phyloP scores from a whole-genome alignment of 2,113 vertebrate genomes.

The Nannospalax galili region DNA sequence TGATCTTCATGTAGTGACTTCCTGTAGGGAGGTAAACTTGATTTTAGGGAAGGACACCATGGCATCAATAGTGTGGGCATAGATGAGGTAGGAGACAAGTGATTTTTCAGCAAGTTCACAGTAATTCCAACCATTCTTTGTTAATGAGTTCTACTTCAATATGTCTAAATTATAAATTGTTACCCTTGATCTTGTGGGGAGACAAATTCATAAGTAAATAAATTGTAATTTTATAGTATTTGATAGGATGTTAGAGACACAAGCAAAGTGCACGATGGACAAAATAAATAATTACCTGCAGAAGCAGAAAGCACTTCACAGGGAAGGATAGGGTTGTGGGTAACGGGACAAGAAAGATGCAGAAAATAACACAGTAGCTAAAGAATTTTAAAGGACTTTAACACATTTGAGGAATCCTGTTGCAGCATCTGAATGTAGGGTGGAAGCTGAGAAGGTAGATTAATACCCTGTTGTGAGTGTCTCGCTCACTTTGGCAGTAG shows the following conservation, averaged over 20 bases:
- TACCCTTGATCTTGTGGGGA: not conserved
- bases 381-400: not conserved
- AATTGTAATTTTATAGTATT: not conserved
- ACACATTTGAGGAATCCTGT: not conserved
- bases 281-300: not conserved
- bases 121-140: not conserved
- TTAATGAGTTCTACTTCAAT: not conserved
- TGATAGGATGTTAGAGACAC: not conserved
- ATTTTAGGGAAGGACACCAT: not conserved
- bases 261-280: not conserved
- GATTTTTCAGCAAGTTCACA: not conserved
- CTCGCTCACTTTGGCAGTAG: too few relatives aligned
- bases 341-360: not conserved
- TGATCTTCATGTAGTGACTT: not conserved
- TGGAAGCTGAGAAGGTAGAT: not conserved
- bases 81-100: not conserved
- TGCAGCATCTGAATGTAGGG: not conserved
- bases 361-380: not conserved
- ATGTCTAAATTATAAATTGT: constrained; percentile 21
- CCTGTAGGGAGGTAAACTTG: not conserved
- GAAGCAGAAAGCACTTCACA: not conserved
- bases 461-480: too few relatives aligned
- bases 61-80: not conserved
- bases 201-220: not conserved
- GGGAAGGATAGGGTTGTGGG: not conserved